Percentiles rank a stretch among this genome's conserved stretches.
phyloP scores from a whole-genome alignment of 2,888 invertebrate species.

The Megamerina dolium region DNA sequence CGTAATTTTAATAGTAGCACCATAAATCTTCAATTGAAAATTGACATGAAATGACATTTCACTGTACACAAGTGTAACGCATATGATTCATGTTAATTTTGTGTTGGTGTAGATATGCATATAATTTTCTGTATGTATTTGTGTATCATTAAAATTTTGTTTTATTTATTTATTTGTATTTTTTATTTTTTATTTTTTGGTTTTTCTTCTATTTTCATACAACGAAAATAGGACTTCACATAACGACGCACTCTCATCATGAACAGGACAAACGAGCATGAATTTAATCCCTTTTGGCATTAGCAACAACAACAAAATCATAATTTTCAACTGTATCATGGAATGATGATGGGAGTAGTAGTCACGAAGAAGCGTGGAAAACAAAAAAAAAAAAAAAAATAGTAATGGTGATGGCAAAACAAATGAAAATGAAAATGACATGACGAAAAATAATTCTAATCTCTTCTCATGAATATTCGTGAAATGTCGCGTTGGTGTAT shows the following conservation, averaged over 20 bases:
- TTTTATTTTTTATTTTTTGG: neutral
- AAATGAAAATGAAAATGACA: constrained; percentile 34
- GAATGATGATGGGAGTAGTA: neutral
- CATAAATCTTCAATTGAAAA: too few species aligned
- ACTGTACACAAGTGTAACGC: neutral
- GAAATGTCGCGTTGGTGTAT: too few species aligned
- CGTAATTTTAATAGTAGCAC: too few species aligned
- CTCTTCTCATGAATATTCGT: constrained; percentile 50
- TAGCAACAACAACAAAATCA: neutral
- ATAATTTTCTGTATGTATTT: constrained; percentile 11
- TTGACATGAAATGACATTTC: neutral
- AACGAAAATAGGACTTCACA: constrained; percentile 12
- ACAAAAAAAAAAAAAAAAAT: constrained; percentile 11
- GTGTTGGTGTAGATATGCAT: neutral
- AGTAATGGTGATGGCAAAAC: constrained; percentile 19
- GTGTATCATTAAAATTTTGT: constrained; percentile 30
- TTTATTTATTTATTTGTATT: neutral
- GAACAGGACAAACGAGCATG: constrained; percentile 36
- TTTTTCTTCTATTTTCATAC: constrained; percentile 10
- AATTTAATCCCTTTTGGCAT: constrained; percentile 45
- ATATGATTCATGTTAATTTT: constrained; percentile 16
- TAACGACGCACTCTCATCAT: constrained; percentile 28
- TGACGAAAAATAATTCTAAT: constrained; percentile 46
- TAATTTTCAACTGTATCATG: neutral
- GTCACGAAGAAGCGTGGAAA: neutral